Conservation (phyloP, 1,140 invertebrate genomes). For the Drosophila nasuta region DNA sequence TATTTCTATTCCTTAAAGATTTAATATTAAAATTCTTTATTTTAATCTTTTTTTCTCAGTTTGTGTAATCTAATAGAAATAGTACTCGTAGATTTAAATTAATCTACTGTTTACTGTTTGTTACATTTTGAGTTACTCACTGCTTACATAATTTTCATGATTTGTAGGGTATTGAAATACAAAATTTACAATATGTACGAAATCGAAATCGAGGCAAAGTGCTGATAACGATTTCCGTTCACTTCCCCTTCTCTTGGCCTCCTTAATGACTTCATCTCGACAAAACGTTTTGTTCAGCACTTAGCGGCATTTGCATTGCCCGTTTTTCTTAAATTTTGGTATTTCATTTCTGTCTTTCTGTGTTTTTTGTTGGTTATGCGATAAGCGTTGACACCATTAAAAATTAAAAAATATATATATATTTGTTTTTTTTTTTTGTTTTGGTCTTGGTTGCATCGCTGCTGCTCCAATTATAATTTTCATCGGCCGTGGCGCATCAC, state of each 20-base stretch:
- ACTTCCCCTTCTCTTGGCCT: conserved; percentile 5
- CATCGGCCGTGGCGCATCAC: conserved; percentile 65
- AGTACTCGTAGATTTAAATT: no score
- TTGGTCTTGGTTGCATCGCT: conserved; percentile 13
- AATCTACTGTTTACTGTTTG: no score
- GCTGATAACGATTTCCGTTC: conserved; percentile 80
- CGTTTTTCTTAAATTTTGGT: conserved; percentile 16
- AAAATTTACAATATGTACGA: conserved; percentile 48
- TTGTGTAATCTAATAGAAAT: no score
- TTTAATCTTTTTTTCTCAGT: no score
- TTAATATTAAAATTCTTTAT: no score
- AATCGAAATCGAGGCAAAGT: conserved; percentile 75
- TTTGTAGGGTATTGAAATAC: conserved; percentile 39
- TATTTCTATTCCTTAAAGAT: not conserved
- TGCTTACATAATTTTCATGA: not conserved
- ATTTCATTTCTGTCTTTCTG: conserved; percentile 30
- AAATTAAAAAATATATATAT: conserved; percentile 71
- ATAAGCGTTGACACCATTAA: conserved; percentile 82
- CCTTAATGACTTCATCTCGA: conserved; percentile 75
- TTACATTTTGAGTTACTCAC: not conserved
- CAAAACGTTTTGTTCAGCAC: conserved; percentile 75
- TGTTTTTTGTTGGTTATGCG: conserved; percentile 44
- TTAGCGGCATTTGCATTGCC: conserved; percentile 67
- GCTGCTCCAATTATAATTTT: conserved; percentile 79
- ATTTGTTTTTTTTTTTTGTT: conserved; percentile 13